Evolutionary conservation across 2,113 vertebrate genomes (phyloP).

Genomic region (Bos taurus): DNA sequence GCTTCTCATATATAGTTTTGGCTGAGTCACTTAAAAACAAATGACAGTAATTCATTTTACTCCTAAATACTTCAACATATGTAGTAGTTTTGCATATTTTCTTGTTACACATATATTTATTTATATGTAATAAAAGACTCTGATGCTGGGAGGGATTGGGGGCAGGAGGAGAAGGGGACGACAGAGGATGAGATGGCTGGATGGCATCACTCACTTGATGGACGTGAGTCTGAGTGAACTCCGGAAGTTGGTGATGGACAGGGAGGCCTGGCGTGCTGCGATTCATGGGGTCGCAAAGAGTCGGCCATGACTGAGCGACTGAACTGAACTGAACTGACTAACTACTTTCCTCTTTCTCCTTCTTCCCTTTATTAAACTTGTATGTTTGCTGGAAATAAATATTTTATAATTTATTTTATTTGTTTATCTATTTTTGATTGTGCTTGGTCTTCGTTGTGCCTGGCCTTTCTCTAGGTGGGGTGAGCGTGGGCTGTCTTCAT

Average conservation of each 20-base stretch:
- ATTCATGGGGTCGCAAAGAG: no score
- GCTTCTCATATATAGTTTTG: not conserved
- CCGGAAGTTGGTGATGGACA: no score
- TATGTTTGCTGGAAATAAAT: not conserved
- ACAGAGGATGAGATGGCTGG: no score
- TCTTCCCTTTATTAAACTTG: not conserved
- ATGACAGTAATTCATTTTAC: not conserved
- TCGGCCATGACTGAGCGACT: no score
- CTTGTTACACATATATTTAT: not conserved
- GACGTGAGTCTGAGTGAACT: no score
- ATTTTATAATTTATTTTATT: not conserved
- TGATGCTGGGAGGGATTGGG: no score
- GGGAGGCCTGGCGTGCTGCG: no score
- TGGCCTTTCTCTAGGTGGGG: not conserved
- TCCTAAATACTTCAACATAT: not conserved
- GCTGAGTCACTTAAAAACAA: not conserved
- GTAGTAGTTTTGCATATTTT: not conserved
- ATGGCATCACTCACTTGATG: no score
- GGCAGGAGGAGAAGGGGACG: no score
- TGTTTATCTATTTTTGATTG: not conserved
- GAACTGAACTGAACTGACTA: not conserved
- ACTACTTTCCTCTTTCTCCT: not conserved
- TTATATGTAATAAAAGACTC: not conserved
- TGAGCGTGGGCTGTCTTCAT: not conserved
- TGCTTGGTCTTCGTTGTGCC: not conserved